Percentiles rank a stretch among this genome's conserved stretches.
Conservation (phyloP, 2,113 vertebrate genomes). For the Gambusia holbrooki region DNA sequence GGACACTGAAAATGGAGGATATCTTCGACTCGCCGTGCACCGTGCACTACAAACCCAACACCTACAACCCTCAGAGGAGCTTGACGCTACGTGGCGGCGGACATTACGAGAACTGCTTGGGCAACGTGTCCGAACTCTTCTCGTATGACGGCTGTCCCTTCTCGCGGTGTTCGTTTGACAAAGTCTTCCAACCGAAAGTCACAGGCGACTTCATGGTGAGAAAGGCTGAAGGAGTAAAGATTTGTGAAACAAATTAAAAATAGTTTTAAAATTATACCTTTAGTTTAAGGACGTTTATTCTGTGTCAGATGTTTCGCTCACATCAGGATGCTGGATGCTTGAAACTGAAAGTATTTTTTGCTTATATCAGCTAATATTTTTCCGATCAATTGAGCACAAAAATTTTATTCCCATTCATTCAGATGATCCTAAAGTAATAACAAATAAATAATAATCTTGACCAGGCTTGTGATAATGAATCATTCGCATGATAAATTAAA, state of each 20-base stretch:
- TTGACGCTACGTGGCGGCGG: conserved; percentile 70
- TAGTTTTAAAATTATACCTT: no score
- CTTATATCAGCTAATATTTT: no score
- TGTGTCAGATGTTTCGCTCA: no score
- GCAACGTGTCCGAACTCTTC: conserved; percentile 75
- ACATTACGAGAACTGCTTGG: conserved; percentile 72
- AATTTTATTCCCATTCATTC: no score
- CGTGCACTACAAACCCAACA: conserved; percentile 51
- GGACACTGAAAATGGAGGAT: conserved; percentile 29
- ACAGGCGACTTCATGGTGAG: conserved; percentile 76
- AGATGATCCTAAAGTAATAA: no score
- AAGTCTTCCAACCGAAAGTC: conserved; percentile 79
- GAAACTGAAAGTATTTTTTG: no score
- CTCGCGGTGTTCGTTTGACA: conserved; percentile 80
- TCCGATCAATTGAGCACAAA: no score
- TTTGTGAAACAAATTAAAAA: not conserved
- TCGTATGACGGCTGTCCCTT: conserved; percentile 71
- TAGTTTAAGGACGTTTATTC: no score
- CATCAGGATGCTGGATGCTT: no score
- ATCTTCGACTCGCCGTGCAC: conserved; percentile 79
- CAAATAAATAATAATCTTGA: no score
- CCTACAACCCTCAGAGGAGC: conserved; percentile 26
- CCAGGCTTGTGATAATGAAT: no score
- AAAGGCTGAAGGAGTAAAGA: not conserved
- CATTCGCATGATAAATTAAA: no score